These are phyloP conservation scores for Odontesthes bonariensis DNA, from an alignment of 2,113 vertebrate genomes.

Conservation along the genomic window DNA sequence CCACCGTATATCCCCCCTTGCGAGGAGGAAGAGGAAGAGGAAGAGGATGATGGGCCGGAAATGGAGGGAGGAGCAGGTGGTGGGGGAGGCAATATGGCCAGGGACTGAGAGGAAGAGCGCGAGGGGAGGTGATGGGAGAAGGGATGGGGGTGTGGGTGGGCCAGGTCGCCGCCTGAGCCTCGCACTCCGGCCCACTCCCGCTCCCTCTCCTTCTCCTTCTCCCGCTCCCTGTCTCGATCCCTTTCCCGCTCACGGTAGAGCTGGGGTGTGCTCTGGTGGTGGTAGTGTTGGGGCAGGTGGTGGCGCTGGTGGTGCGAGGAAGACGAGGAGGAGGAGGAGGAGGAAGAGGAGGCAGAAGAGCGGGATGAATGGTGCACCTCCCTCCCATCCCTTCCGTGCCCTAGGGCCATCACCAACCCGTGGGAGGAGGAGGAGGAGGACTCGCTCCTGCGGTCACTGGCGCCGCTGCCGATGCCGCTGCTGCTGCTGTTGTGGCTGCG, in stretches of 20 bases:
- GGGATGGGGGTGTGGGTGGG: slow-evolving; percentile 81
- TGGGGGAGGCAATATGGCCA: slow-evolving; percentile 84
- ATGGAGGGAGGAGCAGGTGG: slow-evolving; percentile 81
- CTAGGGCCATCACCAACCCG: slow-evolving; percentile 61
- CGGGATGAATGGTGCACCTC: slow-evolving; percentile 80
- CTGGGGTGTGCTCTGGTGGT: slow-evolving; percentile 87
- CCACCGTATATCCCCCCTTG: slow-evolving; percentile 80
- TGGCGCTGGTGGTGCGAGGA: slow-evolving; percentile 80
- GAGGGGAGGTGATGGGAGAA: slow-evolving; percentile 86
- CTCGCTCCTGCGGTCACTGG: slow-evolving; percentile 74
- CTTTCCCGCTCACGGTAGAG: slow-evolving; percentile 81
- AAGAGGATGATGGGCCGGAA: slow-evolving; percentile 78
- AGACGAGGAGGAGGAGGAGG: slow-evolving; percentile 83
- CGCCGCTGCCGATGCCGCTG: slow-evolving; percentile 37
- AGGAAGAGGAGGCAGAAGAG: slow-evolving; percentile 80
- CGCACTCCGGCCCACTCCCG: slow-evolving; percentile 81
- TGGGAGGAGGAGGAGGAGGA: slow-evolving; percentile 74
- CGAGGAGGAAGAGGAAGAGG: slow-evolving; percentile 80
- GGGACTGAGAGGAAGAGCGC: slow-evolving; percentile 84
- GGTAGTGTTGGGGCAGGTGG: slow-evolving; percentile 84
- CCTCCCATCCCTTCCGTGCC: slow-evolving; percentile 69
- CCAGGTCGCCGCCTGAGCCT: slow-evolving; percentile 76
- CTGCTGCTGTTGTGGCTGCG: slow-evolving; percentile 84
- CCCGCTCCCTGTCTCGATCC: slow-evolving; percentile 80
- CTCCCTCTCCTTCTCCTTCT: slow-evolving; percentile 82